Percentiles rank a stretch among this genome's conserved stretches.
Evolutionary conservation across 2,113 vertebrate genomes (phyloP).

Genomic region (Nothobranchius kuhntae): DNA sequence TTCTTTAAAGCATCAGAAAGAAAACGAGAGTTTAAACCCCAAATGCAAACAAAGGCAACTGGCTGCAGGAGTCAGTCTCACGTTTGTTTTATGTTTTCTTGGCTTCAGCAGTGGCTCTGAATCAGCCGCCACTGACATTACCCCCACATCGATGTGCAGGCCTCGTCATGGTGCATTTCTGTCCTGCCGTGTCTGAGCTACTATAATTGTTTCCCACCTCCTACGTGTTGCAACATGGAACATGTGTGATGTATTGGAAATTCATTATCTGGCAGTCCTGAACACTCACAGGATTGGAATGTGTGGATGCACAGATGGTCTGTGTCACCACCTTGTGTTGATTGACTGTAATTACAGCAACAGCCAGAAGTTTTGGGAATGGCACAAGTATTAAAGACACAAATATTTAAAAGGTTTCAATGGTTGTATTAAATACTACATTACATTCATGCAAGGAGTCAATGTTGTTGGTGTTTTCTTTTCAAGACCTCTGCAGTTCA

Average conservation of each 20-base stretch:
- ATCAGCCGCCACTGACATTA: slow-evolving; percentile 17
- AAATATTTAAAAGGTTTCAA: too few relatives aligned
- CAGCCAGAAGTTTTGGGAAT: too few relatives aligned
- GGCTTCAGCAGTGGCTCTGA: slow-evolving; percentile 12
- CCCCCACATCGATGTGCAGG: background rate
- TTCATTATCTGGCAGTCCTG: slow-evolving; percentile 58
- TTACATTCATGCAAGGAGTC: too few relatives aligned
- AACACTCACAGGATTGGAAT: slow-evolving; percentile 58
- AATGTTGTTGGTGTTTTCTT: too few relatives aligned
- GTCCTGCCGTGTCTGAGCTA: slow-evolving; percentile 22
- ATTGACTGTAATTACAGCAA: background rate
- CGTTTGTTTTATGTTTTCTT: slow-evolving; percentile 29
- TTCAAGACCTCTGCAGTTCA: background rate
- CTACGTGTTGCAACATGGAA: slow-evolving; percentile 33
- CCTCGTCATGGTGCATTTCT: background rate
- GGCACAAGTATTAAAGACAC: too few relatives aligned
- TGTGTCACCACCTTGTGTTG: slow-evolving; percentile 52
- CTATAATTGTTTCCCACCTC: slow-evolving; percentile 33
- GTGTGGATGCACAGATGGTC: slow-evolving; percentile 19
- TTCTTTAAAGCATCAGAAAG: slow-evolving; percentile 21
- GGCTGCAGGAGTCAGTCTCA: slow-evolving; percentile 17
- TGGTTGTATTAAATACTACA: too few relatives aligned
- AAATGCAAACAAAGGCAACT: slow-evolving; percentile 26
- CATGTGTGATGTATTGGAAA: slow-evolving; percentile 65
- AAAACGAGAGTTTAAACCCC: slow-evolving; percentile 11